Conservation (phyloP, 2,888 invertebrate species). For the Xestia sexstrigata region DNA sequence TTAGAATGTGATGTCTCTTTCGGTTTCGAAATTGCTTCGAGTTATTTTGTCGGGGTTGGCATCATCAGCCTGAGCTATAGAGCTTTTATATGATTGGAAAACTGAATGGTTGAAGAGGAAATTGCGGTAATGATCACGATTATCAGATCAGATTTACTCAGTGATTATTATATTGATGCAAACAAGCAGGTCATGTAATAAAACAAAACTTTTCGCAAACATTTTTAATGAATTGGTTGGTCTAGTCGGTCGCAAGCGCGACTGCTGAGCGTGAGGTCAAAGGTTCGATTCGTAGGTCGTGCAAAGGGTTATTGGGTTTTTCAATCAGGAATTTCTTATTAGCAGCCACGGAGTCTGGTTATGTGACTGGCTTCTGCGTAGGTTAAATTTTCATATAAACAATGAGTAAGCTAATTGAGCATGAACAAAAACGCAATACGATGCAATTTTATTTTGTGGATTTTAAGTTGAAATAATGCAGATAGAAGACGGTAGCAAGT, state of each 20-base stretch:
- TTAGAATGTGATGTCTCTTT: constrained; percentile 11
- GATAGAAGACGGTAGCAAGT: too few species aligned
- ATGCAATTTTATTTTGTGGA: too few species aligned
- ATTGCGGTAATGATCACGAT: not conserved
- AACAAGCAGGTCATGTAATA: not conserved
- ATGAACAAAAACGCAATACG: too few species aligned
- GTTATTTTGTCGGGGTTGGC: not conserved
- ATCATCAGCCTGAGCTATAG: not conserved
- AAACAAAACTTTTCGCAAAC: not conserved
- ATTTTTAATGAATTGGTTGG: not conserved
- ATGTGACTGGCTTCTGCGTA: too few species aligned
- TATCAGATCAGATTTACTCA: not conserved
- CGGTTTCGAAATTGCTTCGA: constrained; percentile 15
- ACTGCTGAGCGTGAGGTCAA: not conserved
- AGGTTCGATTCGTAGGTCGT: too few species aligned
- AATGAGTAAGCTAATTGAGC: too few species aligned
- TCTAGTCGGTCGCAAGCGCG: not conserved
- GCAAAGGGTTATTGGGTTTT: too few species aligned
- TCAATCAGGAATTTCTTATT: too few species aligned
- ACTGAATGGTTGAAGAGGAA: not conserved
- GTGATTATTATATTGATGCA: not conserved
- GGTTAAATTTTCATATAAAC: too few species aligned
- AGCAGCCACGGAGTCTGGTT: too few species aligned
- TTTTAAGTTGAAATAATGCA: too few species aligned
- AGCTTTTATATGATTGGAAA: not conserved